These are phyloP conservation scores for Rhinoderma darwinii DNA, from an alignment of 2,113 vertebrate species.

Conservation along the genomic window DNA sequence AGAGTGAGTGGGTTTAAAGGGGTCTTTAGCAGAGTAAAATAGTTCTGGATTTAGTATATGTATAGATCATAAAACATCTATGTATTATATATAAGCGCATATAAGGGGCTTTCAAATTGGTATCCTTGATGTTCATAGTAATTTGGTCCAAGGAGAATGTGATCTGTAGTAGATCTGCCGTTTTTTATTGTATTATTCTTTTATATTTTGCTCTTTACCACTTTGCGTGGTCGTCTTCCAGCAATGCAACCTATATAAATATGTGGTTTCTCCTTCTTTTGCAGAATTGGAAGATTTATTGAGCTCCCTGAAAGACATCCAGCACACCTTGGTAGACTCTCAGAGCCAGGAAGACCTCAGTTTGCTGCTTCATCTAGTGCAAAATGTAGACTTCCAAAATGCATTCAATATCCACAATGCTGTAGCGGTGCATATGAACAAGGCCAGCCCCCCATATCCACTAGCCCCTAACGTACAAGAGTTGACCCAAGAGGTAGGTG, in stretches of 20 bases:
- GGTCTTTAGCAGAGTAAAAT: too few species aligned
- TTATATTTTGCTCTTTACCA: not conserved
- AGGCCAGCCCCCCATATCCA: constrained; percentile 85
- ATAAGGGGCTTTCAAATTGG: too few species aligned
- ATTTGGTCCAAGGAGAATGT: too few species aligned
- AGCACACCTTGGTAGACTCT: constrained; percentile 81
- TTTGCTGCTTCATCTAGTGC: constrained; percentile 85
- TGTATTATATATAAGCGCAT: too few species aligned
- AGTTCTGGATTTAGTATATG: too few species aligned
- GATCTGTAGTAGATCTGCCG: too few species aligned
- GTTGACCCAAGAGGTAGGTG: constrained; percentile 89
- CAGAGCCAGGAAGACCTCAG: constrained; percentile 92
- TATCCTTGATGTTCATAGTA: too few species aligned
- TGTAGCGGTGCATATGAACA: constrained; percentile 85
- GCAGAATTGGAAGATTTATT: constrained; percentile 89
- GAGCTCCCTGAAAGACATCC: constrained; percentile 84
- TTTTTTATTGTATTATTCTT: not conserved
- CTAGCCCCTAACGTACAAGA: constrained; percentile 85
- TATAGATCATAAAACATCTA: too few species aligned
- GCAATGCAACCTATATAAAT: not conserved
- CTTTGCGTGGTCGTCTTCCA: not conserved
- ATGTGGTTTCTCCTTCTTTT: not conserved
- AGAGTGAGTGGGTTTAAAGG: constrained; percentile 25
- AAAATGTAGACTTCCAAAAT: constrained; percentile 87
- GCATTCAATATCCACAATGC: constrained; percentile 88